Base-by-base conservation (phyloP, 2,113 vertebrate species). In the Arenaria interpres region DNA sequence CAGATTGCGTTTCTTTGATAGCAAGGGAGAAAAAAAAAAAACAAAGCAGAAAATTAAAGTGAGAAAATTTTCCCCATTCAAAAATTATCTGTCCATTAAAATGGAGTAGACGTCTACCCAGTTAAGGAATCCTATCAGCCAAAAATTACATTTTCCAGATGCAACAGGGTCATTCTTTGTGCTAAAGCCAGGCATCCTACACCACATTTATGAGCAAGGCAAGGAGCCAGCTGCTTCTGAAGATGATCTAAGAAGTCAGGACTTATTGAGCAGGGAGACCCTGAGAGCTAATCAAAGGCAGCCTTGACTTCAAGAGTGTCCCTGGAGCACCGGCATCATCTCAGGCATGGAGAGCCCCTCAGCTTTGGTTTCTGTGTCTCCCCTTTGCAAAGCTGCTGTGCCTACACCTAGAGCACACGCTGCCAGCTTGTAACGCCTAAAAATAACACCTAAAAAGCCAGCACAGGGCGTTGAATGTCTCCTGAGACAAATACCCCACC, bases 251-350 rank as follows among this genome's bases (percentile, higher is more conserved):
- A 81, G 16, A 56, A 85, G 30, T 14, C 41, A 30, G 37, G 78
- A 66, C 9, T 18, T 22, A 43, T 0, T 21, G 79, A 85, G 48
- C 48, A 59, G 43, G 57, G 72, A 87, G 56, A 67, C 48, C 46
- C 66, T 6, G 3, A 37, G 56, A 39, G 33, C 66, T 48, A 41
- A 74, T 41, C 72, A 64, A 84, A 89, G 45, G 45, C 53, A 73
- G 4, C 59, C 57, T 32, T 4, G 12, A 15, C 35, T 45, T 46
- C 0, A 0, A 32, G 24, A 3, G 0, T 0, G 2, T 17, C 19
- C 54, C 27, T 1, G 32, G 54, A 54, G 17, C 56, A 71, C 9
- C 0, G 15, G 16, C 28, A 53, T 8, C 24, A 25, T 28, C 11
- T n/a, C 41, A 19, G 1, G 7, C 30, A 30, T 0, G 1, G 27